Evolutionary conservation across 2,113 vertebrate genomes (phyloP), one percentile per base, ranked within the genome.

Genomic region (Litocranius walleri): DNA sequence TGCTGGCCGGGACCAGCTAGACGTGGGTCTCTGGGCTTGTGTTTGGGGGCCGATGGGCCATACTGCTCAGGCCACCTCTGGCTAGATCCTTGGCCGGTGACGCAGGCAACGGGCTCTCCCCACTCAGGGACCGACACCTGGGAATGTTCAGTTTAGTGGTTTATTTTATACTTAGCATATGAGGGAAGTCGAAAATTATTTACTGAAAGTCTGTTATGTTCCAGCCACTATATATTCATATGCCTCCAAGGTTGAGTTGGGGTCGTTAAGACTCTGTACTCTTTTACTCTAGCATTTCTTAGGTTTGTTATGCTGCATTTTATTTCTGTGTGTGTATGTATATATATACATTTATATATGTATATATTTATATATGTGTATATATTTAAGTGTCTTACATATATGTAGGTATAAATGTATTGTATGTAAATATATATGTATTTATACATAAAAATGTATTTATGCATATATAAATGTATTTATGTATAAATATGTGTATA

Each of bases 51-150:
- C 14, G 45, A 23, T 1, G 62, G 8, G 48, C 9, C 7, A 7
- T 9, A 3, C 12, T 45, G 36, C 33, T 7, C 33, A 57, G 16
- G 57, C 1, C 17, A 40, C 7, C 10, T 56, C 30, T 21, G 30
- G 1, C 10, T 77, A 77, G 71, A 83, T 21, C 27, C 19, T 7
- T 23, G 14, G 14, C 23, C 40, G 29, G 1, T 0, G n/a, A 27
- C 10, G 0, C 3, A 81, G 48, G 25, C 15, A 8, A 3, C 0
- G 1, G 59, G 7, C 23, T 93, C 61, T 30, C 21, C 15, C 12
- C 6, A 33, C 1, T 87, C 27, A 27, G 25, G 33, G 74, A 48
- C 9, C 14, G 56, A 54, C 13, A 40, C 25, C 80, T 90, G 57
- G 77, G 15, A 54, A 84, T 19, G 3, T 59, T 95, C 14, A 74